Evolutionary conservation across 2,113 vertebrate species (phyloP), one percentile per base, ranked within the genome.

Genomic region (Centrocercus urophasianus): DNA sequence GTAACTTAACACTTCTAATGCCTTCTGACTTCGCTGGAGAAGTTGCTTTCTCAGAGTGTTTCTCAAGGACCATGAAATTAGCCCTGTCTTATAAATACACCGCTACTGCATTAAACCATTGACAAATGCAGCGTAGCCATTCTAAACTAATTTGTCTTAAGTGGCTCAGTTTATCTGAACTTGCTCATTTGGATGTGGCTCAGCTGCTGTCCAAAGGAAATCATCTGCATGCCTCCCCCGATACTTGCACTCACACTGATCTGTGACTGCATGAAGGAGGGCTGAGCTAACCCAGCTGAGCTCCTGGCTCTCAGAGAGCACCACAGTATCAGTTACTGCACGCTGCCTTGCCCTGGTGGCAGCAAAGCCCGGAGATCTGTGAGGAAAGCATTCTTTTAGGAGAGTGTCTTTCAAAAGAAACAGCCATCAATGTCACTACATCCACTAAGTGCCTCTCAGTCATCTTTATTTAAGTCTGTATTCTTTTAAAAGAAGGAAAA

Each of bases 111-210:
- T 85, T 84, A 93, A 83, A 63, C 66, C 48, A 70, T 24, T 79
- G 94, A 79, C 48, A 92, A 83, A 87, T 73, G 81, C 83, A 91
- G 74, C 0, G 1, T 11, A 36, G 77, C 61, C 61, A 32, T 86
- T 93, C 81, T 84, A 69, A 92, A 69, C 81, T 87, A 42, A 75
- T 69, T 91, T 86, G 89, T 93, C 73, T 71, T 67, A 87, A 93
- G 70, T n/a, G 81, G 72, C 70, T 92, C 78, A 60, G 63, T 87
- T 86, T 85, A 52, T 57, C 77, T 79, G 81, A 91, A 82, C 15
- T 72, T 52, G 50, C 64, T 61, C 25, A 42, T 78, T 80, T 67
- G 57, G 77, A 57, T 10, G 30, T 65, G 57, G 78, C 81, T 92
- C 84, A 61, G 91, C 52, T 92, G 81, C 43, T 52, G 57, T 61